Evolutionary conservation across 2,888 invertebrate genomes (phyloP).

Genomic region (Stenolophus ochropezus): DNA sequence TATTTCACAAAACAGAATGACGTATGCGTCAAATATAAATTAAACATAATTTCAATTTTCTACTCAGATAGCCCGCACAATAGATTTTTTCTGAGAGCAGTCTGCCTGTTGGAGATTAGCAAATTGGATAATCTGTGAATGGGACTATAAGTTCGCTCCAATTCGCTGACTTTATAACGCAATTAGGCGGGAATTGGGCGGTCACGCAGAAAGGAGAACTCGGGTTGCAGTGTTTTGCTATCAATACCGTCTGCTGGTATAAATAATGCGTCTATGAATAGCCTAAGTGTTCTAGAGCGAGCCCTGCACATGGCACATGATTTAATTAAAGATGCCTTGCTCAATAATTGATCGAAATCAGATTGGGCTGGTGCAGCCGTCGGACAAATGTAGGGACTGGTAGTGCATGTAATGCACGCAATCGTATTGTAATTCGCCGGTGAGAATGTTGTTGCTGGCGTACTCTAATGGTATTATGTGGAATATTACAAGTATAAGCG

Average conservation of each 20-base stretch:
- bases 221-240: background rate
- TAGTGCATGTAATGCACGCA: too few relatives aligned
- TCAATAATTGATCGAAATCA: conserved; percentile 38
- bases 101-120: background rate
- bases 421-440: too few relatives aligned
- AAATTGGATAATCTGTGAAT: conserved; percentile 10
- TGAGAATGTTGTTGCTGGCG: too few relatives aligned
- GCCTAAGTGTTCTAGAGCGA: conserved; percentile 6
- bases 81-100: background rate
- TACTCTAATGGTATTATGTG: too few relatives aligned
- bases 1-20: too few relatives aligned
- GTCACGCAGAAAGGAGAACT: conserved; percentile 12
- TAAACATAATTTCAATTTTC: background rate
- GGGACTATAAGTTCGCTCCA: background rate
- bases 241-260: conserved; percentile 18
- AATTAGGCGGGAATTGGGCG: background rate
- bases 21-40: too few relatives aligned
- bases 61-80: background rate
- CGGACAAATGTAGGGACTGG: too few relatives aligned
- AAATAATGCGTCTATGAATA: conserved; percentile 41
- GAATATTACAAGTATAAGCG: too few relatives aligned
- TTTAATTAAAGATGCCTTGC: conserved; percentile 40
- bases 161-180: background rate
- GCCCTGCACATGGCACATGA: conserved; percentile 38
- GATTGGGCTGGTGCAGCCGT: too few relatives aligned